Conservation (phyloP, 2,113 vertebrate genomes). For the Odocoileus hemionus region DNA sequence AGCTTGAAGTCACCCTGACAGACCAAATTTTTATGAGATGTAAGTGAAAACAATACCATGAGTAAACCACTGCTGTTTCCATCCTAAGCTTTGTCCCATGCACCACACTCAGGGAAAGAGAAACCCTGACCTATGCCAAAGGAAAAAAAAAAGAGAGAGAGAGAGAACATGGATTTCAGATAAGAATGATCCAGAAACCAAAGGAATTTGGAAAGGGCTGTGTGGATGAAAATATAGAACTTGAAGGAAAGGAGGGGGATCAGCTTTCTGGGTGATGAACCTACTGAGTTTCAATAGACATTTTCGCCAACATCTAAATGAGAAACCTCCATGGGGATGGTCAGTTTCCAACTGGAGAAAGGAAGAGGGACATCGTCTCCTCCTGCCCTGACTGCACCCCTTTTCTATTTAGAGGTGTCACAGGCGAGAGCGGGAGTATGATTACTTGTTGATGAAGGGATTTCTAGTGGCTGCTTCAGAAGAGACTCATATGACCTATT, state of each 20-base stretch:
- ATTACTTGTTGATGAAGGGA: slow-evolving; percentile 73
- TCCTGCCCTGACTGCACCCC: slow-evolving; percentile 21
- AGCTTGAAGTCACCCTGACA: neutral
- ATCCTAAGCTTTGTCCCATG: neutral
- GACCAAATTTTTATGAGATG: neutral
- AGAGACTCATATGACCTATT: slow-evolving; percentile 53
- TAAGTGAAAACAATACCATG: slow-evolving; percentile 7
- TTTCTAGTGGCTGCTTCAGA: slow-evolving; percentile 70
- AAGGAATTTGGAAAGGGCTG: slow-evolving; percentile 73
- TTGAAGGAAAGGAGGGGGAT: neutral
- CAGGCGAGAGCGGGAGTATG: slow-evolving; percentile 56
- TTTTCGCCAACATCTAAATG: neutral
- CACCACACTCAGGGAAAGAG: neutral
- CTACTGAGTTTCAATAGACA: neutral
- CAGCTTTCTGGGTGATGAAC: neutral
- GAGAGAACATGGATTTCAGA: slow-evolving; percentile 58
- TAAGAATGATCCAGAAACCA: slow-evolving; percentile 73
- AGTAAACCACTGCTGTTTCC: neutral
- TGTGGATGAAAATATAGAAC: slow-evolving; percentile 30
- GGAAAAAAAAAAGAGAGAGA: neutral
- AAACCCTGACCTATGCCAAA: neutral
- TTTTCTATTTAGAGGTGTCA: slow-evolving; percentile 53
- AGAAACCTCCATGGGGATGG: slow-evolving; percentile 28
- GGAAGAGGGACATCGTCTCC: neutral
- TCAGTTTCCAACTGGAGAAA: slow-evolving; percentile 47